Evolutionary conservation across 1,140 invertebrate genomes (phyloP), one percentile per base, ranked within the genome.

Genomic region (Chironomus striatipennis): DNA sequence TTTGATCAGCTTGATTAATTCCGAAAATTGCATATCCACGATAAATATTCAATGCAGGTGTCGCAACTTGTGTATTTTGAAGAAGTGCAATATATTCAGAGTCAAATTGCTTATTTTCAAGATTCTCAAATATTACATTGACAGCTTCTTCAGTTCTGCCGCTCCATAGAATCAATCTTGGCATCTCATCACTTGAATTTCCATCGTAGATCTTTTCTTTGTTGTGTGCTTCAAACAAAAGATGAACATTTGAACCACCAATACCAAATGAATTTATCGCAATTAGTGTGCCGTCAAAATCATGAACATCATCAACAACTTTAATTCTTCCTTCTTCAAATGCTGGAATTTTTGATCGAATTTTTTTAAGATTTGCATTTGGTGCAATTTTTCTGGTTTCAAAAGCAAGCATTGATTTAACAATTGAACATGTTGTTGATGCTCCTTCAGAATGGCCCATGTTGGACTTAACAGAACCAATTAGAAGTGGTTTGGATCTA

Each of bases 231-330:
- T 87, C 86, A 0, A 93, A 77, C 4, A 93, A 79, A 0, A 88
- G 84, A 80, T 93, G 91, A 18, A 89, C 90, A 81, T 93, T 93
- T 47, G 90, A 88, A 24, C 91, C 91, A 75, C 91, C 91, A 80
- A 92, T 92, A 1, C 91, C 91, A 82, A 93, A 93, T 74, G 88
- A 91, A 83, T 91, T 93, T 42, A 93, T 81, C 10, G 83, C 83
- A 82, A 88, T 77, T 79, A 84, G 79, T 15, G 83, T 87, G 42
- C 86, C 85, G 73, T 85, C 80, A 85, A 88, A 89, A 0, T 83
- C 83, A 0, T 83, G 88, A 75, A 86, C 86, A 72, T 90, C 86
- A 0, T 85, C 86, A 4, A 93, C 86, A 1, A 90, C 87, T 77
- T 88, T 84, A 5, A 94, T 82, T 42, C 86, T 81, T 0, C 90